A percentile compares a stretch with the other conserved stretches of the same genome.
phyloP scores from a whole-genome alignment of 2,888 invertebrate genomes.

The Drosophila melanosoma region DNA sequence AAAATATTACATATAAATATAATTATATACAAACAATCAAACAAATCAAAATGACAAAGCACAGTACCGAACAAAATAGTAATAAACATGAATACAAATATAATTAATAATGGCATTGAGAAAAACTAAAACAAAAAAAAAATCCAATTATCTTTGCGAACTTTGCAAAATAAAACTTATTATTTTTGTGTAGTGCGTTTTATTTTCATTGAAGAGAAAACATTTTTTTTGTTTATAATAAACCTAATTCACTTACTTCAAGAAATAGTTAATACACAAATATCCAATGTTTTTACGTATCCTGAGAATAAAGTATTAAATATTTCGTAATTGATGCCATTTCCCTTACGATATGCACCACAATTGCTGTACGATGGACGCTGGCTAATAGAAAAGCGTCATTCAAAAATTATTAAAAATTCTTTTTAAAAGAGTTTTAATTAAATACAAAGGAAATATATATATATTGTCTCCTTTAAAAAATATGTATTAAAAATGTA shows the following conservation, averaged over 20 bases:
- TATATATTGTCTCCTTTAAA: not conserved
- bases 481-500: not conserved
- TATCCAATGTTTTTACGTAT: not conserved
- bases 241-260: not conserved
- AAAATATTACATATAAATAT: constrained; percentile 28
- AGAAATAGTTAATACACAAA: not conserved
- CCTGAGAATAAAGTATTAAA: not conserved
- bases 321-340: not conserved
- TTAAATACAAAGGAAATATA: not conserved
- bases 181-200: constrained; percentile 69
- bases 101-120: constrained; percentile 20
- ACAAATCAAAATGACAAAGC: constrained; percentile 24
- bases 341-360: not conserved
- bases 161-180: constrained; percentile 57
- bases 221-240: not conserved
- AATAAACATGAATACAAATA: constrained; percentile 18
- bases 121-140: constrained; percentile 11
- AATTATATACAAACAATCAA: constrained; percentile 11
- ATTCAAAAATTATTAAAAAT: not conserved
- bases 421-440: not conserved
- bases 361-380: not conserved
- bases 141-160: constrained; percentile 1
- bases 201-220: constrained; percentile 47
- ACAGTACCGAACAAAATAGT: constrained; percentile 34
- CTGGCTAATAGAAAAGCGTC: not conserved